Percentiles rank a stretch among this genome's conserved stretches.
phyloP scores from a whole-genome alignment of 2,113 vertebrate species.

The Tor tambroides region DNA sequence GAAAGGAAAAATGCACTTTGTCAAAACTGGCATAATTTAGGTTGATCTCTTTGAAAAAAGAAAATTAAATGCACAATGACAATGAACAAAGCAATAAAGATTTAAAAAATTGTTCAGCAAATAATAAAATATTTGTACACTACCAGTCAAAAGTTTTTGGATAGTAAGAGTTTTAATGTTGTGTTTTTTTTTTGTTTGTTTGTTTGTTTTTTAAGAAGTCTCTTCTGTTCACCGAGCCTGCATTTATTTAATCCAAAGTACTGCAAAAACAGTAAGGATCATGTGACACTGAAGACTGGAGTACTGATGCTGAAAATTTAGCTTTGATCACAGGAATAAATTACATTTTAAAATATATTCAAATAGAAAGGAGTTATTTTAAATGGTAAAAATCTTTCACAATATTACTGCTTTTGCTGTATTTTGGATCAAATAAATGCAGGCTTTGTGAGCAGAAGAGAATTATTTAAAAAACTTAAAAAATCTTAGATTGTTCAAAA shows the following conservation, averaged over 20 bases:
- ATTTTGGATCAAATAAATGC: too few relatives aligned
- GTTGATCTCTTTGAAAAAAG: not conserved
- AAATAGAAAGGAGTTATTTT: too few relatives aligned
- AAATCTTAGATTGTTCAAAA: not conserved
- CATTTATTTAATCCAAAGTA: not conserved
- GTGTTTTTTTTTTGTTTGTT: too few relatives aligned
- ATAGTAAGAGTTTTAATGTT: too few relatives aligned
- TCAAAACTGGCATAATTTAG: not conserved
- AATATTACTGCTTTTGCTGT: too few relatives aligned
- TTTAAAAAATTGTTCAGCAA: not conserved
- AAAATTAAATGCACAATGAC: not conserved
- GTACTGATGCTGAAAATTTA: too few relatives aligned
- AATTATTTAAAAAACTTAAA: not conserved
- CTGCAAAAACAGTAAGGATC: too few relatives aligned
- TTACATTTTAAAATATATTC: too few relatives aligned
- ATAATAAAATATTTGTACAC: not conserved
- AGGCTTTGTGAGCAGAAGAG: not conserved
- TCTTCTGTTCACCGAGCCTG: not conserved
- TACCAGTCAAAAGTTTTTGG: too few relatives aligned
- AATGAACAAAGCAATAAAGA: not conserved
- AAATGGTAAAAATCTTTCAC: too few relatives aligned
- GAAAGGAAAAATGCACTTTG: not conserved
- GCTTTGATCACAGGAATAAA: too few relatives aligned
- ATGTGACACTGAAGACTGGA: too few relatives aligned
- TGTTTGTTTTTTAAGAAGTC: not conserved